Evolutionary conservation across 2,113 vertebrate species (phyloP).

Genomic region (Neodon shergylaensis): DNA sequence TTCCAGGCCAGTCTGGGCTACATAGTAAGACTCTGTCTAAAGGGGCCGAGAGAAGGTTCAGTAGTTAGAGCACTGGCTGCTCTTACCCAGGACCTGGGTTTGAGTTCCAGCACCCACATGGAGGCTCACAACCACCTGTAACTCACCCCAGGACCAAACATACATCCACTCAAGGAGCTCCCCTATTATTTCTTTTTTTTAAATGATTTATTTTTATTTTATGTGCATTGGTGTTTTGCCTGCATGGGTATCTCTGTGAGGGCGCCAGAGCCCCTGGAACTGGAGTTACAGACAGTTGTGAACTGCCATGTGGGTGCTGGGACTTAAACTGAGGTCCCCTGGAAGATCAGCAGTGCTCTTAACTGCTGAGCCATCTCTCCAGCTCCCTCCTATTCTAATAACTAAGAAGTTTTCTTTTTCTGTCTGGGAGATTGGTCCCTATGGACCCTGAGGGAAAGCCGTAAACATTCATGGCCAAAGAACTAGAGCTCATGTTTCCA

Average conservation of each 20-base stretch:
- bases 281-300: background rate
- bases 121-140: background rate
- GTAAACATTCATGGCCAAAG: background rate
- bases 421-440: conserved; percentile 25
- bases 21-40: background rate
- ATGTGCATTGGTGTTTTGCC: too few species aligned
- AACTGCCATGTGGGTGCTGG: background rate
- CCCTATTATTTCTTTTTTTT: background rate
- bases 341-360: background rate
- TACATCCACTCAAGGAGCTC: background rate
- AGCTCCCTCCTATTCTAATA: background rate
- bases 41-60: background rate
- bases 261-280: too few species aligned
- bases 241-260: too few species aligned
- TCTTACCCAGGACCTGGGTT: background rate
- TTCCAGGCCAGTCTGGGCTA: background rate
- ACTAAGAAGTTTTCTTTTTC: background rate
- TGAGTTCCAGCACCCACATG: background rate
- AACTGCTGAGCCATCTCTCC: background rate
- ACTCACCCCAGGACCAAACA: background rate
- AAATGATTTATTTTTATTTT: too few species aligned
- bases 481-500: background rate
- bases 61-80: background rate
- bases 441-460: background rate
- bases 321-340: background rate